Evolutionary conservation across 2,888 invertebrate species (phyloP).

Genomic region (Agrotis ipsilon): DNA sequence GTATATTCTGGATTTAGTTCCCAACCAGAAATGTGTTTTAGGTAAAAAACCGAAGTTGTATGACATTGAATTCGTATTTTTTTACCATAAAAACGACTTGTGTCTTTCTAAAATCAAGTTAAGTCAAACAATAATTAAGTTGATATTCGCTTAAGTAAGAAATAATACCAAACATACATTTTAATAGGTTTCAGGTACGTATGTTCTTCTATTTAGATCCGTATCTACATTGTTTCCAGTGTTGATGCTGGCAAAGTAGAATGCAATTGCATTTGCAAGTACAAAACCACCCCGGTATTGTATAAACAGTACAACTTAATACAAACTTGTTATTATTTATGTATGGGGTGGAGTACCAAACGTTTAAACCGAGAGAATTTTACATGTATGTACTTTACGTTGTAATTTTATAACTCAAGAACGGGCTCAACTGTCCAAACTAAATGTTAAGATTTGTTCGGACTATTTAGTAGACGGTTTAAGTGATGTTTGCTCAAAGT

Average conservation of each 20-base stretch:
- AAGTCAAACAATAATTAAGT: background rate
- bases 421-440: no score
- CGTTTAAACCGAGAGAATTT: constrained; percentile 2
- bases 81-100: no score
- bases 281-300: constrained; percentile 39
- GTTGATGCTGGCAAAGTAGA: constrained; percentile 41
- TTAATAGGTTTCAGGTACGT: background rate
- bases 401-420: no score
- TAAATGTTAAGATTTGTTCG: no score
- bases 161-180: background rate
- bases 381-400: no score
- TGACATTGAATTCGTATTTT: no score
- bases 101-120: background rate
- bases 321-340: constrained; percentile 45
- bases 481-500: no score
- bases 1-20: background rate
- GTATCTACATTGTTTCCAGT: constrained; percentile 34
- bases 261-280: constrained; percentile 60
- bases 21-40: background rate
- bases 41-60: no score
- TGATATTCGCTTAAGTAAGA: background rate
- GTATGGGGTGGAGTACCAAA: background rate
- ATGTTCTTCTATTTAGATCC: constrained; percentile 8
- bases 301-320: constrained; percentile 57
- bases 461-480: no score